Percentiles rank a stretch among this genome's conserved stretches.
Conservation (phyloP, 2,888 invertebrate genomes). For the Buathra laborator region DNA sequence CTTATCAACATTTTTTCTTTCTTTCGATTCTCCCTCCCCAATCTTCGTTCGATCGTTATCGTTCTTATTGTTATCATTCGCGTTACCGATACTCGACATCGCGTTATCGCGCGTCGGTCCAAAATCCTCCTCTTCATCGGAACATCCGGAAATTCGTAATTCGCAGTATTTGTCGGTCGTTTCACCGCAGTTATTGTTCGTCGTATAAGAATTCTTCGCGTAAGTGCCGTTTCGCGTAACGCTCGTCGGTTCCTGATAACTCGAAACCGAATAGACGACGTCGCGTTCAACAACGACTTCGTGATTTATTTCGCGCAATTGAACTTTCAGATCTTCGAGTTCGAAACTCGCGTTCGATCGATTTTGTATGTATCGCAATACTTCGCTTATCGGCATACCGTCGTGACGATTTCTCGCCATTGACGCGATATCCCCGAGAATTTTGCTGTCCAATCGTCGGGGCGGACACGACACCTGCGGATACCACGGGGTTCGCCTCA, state of each 20-base stretch:
- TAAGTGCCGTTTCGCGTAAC: background rate
- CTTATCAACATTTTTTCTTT: background rate
- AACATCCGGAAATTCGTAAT: background rate
- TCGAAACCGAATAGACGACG: conserved; percentile 52
- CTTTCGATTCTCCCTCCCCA: background rate
- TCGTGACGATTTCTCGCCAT: conserved; percentile 60
- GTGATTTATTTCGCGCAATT: conserved; percentile 71
- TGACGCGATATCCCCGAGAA: conserved; percentile 58
- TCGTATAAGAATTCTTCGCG: background rate
- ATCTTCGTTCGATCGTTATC: background rate
- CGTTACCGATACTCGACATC: background rate
- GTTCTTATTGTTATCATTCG: background rate
- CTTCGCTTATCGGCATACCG: conserved; percentile 66
- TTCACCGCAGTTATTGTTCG: background rate
- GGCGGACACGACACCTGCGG: conserved; percentile 1
- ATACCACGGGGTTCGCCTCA: conserved; percentile 8
- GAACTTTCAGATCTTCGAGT: conserved; percentile 63
- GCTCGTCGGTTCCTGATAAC: too few species aligned
- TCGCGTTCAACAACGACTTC: conserved; percentile 50
- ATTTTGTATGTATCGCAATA: conserved; percentile 13
- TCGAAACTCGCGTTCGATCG: conserved; percentile 44
- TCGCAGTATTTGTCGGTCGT: background rate
- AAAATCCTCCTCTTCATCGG: background rate
- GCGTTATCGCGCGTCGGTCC: background rate
- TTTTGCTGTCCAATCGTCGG: conserved; percentile 18